Base-by-base conservation (phyloP, 2,113 vertebrate species). In the Tupaia tana region DNA sequence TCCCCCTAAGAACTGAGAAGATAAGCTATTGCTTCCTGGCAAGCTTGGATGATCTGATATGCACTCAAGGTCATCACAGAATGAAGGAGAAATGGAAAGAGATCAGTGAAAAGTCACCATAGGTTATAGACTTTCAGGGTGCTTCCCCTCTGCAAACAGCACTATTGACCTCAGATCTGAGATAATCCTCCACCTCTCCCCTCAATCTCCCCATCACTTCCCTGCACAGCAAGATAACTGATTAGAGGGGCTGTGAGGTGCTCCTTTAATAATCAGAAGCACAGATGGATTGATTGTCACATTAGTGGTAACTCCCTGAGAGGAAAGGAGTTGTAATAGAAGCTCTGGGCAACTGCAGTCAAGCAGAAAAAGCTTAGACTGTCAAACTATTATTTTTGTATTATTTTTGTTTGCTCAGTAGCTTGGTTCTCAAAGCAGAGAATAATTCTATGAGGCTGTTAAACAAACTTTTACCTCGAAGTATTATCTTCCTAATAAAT, bases 71-170 rank as follows among this genome's bases (percentile, higher is more conserved):
- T 93, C 27, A 73, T 80, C 81, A 90, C 29, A 78, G n/a, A 85
- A 92, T 67, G 31, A 93, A 86, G 75, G 52, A 27, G 61, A 95
- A 91, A 87, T n/a, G 56, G 43, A 71, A 96, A 31, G 61, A 85
- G 13, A 64, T 10, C 10, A 64, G 24, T 88, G 56, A 64, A 73
- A 90, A 10, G 20, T 59, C 1, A 54, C 73, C 80, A 4, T 22
- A 13, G 66, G 43, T 82, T 92, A 59, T 9, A 63, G 61, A 80
- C 27, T 75, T 52, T 66, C 27, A 54, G 34, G 80, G 58, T 61
- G 3, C 27, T 69, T 87, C 24, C 22, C 43, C 16, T 69, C 12
- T 81, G 58, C 70, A 87, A 78, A 64, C 12, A 31, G 4, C 43
- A 22, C 84, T 58, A 25, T 43, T 43, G 64, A 89, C 79, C 27